phyloP scores from a whole-genome alignment of 1,140 invertebrate genomes.

The Orius insidiosus region DNA sequence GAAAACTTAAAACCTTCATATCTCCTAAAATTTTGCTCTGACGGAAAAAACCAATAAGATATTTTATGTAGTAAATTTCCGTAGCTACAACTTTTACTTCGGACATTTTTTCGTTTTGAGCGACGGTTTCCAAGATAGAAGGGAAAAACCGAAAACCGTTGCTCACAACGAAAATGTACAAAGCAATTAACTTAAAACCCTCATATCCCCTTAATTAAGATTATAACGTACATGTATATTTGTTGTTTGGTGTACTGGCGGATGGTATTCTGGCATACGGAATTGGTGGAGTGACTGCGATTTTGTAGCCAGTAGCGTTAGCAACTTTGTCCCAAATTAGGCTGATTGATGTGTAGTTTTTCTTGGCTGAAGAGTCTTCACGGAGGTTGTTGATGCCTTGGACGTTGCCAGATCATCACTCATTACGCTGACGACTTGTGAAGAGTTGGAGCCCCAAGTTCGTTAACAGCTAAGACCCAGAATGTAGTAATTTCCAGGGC shows the following conservation, averaged over 20 bases:
- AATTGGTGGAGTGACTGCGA: conserved; percentile 30
- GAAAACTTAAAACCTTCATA: too few species aligned
- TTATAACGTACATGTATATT: conserved; percentile 18
- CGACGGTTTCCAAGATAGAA: too few species aligned
- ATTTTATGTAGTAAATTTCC: too few species aligned
- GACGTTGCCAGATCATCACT: conserved; percentile 44
- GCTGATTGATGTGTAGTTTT: conserved; percentile 30
- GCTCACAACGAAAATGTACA: too few species aligned
- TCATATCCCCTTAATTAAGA: too few species aligned
- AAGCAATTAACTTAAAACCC: too few species aligned
- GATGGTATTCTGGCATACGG: conserved; percentile 31
- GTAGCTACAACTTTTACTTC: too few species aligned
- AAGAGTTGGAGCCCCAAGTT: conserved; percentile 32
- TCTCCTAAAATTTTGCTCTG: too few species aligned
- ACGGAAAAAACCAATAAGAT: too few species aligned
- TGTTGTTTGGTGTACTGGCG: conserved; percentile 23
- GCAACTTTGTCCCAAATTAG: conserved; percentile 40
- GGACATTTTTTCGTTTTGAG: too few species aligned
- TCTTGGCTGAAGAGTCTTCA: conserved; percentile 25
- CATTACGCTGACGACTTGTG: conserved; percentile 28
- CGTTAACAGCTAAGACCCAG: conserved; percentile 55
- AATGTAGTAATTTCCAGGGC: conserved; percentile 46
- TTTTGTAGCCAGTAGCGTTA: conserved; percentile 40
- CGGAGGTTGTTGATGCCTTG: conserved; percentile 37
- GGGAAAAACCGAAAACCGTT: too few species aligned